Base-by-base conservation (phyloP, 2,113 vertebrate genomes). In the Xiphorhynchus elegans region DNA sequence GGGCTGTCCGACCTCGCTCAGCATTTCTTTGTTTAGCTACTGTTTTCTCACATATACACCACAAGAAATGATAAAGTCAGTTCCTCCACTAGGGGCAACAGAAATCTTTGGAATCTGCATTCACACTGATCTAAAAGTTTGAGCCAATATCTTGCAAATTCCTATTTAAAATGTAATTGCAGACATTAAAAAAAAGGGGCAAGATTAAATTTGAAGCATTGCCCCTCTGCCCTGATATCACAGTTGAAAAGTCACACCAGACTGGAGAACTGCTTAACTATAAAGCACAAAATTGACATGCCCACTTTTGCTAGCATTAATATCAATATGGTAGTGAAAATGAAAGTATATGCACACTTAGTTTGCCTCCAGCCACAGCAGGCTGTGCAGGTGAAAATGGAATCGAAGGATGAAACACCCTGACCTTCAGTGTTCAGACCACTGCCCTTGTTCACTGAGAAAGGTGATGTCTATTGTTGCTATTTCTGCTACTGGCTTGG, bases 51-150 rank as follows among this genome's bases (percentile, higher is more conserved):
- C 6, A 49, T 2, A 8, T 26, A 33, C 3, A 46, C n/a, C 35
- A 26, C 40, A 47, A 81, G 18, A 42, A 49, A 81, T 74, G 21
- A 33, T 21, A 1, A 66, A 93, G 44, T 60, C 60, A 66, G 3
- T 15, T 93, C 13, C 7, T 75, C 44, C 21, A 35, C 44, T 16
- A 4, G 0, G 7, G 31, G 39, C n/a, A 46, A 63, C 21, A 84
- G 55, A 17, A 67, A 19, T 39, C 59, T 23, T 53, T 17, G 31
- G 40, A 59, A 18, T 23, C 6, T 77, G 46, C 7, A 11, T 80
- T 69, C 52, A 39, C 0, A 0, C 10, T 35, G n/a, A 67, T 31
- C 11, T 44, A 37, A 37, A 90, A 3, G 19, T 46, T 2, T 56
- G 19, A 85, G 58, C 7, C 21, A 63, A 4, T 62, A 28, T 7